phyloP scores from a whole-genome alignment of 2,888 invertebrate genomes.

The Dermolepida albohirtum region DNA sequence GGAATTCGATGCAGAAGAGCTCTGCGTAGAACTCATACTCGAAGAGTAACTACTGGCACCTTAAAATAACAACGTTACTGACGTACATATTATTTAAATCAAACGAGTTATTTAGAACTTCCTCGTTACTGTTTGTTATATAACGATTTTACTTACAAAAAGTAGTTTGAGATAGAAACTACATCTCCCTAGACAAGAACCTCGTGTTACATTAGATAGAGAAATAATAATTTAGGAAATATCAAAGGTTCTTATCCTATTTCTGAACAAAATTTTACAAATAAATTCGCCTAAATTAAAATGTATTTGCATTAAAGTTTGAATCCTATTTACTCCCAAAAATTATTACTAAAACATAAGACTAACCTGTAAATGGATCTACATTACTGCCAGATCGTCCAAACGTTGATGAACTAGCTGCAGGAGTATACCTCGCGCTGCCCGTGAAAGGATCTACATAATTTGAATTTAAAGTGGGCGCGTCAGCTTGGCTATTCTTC shows the following conservation, averaged over 20 bases:
- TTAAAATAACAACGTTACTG: conserved; percentile 43
- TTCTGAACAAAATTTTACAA: too few relatives aligned
- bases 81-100: too few relatives aligned
- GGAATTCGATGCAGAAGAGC: conserved; percentile 58
- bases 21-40: not conserved
- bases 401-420: conserved; percentile 53
- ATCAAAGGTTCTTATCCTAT: too few relatives aligned
- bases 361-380: conserved; percentile 73
- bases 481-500: conserved; percentile 74
- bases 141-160: too few relatives aligned
- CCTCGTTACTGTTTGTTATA: too few relatives aligned
- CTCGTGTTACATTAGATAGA: too few relatives aligned
- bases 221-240: too few relatives aligned
- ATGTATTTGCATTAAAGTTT: too few relatives aligned
- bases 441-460: conserved; percentile 79
- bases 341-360: not conserved
- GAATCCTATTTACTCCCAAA: not conserved
- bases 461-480: conserved; percentile 60
- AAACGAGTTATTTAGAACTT: too few relatives aligned
- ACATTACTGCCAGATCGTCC: conserved; percentile 59
- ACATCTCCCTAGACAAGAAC: too few relatives aligned
- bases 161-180: too few relatives aligned
- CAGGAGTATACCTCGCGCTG: conserved; percentile 73
- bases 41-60: conserved; percentile 63
- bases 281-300: too few relatives aligned